Base-by-base conservation (phyloP, 1,140 invertebrate species). In the Lithobius niger region DNA sequence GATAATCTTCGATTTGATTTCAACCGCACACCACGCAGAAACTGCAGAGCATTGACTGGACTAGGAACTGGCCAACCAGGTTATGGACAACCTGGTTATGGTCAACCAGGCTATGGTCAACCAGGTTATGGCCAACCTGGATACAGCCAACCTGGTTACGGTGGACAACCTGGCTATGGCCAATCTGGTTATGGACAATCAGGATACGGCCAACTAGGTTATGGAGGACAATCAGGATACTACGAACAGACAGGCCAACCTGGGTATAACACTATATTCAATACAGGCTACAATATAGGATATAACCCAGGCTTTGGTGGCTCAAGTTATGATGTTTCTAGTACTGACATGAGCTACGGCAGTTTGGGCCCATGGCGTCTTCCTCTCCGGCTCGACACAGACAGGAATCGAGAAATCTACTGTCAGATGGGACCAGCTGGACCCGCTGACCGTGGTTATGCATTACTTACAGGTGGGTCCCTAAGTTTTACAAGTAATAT, bases 341-440 rank as follows among this genome's bases (percentile, higher is more conserved):
- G 31, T 13, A 40, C 31, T 10, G 31, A 18, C 31, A 13, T n/a
- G n/a, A n/a, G 18, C 31, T 13, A 10, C 31, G 31, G 31, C 10
- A 40, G 31, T 40, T 40, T 40, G 18, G 48, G 48, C 25, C 48
- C 48, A 16, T 50, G 48, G 48, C 22, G 19, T 13, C 3, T 50
- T 22, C 48, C 48, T 6, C 6, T 4, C 13, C 3, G 48, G 6
- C 25, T 50, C 27, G 13, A 22, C 4, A 45, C 10, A 16, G 36
- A 54, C 3, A n/a, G n/a, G n/a, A n/a, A n/a, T n/a, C 6, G 21
- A 16, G 6, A 50, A 21, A 55, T 55, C 27, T 10, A 27, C 6
- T 55, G 54, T 40, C 4, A 6, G 18, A 88, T 94, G 56, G 89
- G 89, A 1, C 87, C 86, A 0, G 83, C 86, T 0, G 89, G 86